phyloP scores from a whole-genome alignment of 1,140 invertebrate species.

The Aphelinus atriplicis region DNA sequence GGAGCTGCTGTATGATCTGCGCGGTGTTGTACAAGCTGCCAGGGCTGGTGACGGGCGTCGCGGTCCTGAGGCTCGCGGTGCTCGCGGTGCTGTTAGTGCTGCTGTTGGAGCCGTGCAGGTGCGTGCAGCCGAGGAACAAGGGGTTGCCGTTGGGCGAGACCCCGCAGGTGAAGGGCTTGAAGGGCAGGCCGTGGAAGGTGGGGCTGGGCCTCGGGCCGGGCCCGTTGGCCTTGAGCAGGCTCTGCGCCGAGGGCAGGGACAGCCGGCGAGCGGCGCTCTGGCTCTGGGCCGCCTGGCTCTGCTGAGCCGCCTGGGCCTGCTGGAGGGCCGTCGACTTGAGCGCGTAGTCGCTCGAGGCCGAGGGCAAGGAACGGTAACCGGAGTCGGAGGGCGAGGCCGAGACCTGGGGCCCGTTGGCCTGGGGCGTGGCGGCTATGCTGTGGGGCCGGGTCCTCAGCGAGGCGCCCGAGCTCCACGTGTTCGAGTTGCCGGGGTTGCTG shows the following conservation, averaged over 20 bases:
- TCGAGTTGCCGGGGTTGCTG: constrained; percentile 51
- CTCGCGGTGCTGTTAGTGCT: constrained; percentile 45
- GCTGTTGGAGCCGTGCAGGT: constrained; percentile 55
- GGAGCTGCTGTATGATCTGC: constrained; percentile 75
- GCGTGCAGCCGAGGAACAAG: constrained; percentile 66
- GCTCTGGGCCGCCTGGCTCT: constrained; percentile 36
- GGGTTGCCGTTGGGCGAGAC: constrained; percentile 64
- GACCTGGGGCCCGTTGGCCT: constrained; percentile 41
- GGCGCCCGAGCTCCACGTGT: constrained; percentile 59
- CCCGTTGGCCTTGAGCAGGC: constrained; percentile 56
- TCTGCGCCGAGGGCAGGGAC: constrained; percentile 62
- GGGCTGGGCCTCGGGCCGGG: constrained; percentile 70
- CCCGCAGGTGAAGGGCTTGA: constrained; percentile 64
- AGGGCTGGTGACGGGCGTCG: constrained; percentile 61
- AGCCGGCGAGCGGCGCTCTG: constrained; percentile 55
- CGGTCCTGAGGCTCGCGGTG: constrained; percentile 49
- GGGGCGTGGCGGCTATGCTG: constrained; percentile 59
- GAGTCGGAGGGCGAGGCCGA: constrained; percentile 66
- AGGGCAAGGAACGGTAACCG: constrained; percentile 67
- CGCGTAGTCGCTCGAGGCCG: constrained; percentile 72
- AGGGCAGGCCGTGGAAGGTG: constrained; percentile 72
- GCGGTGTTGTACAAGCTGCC: constrained; percentile 54
- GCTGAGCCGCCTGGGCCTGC: constrained; percentile 31
- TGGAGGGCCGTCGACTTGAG: constrained; percentile 57
- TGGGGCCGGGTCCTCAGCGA: constrained; percentile 55